phyloP scores from a whole-genome alignment of 2,888 invertebrate species.

The Amphipoea lucens region DNA sequence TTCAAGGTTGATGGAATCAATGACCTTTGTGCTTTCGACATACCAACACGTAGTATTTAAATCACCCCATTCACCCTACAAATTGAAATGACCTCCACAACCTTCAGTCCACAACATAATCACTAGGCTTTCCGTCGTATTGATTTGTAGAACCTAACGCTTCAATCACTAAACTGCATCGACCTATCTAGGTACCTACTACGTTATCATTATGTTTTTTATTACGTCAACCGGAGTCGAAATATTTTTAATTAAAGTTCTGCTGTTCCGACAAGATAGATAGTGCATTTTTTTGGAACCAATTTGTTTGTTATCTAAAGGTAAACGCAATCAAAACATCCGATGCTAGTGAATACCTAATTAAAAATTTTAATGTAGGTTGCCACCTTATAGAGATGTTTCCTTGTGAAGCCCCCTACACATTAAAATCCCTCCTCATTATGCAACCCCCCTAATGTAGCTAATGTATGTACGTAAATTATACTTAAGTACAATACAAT shows the following conservation, averaged over 20 bases:
- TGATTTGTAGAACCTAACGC: slow-evolving; percentile 25
- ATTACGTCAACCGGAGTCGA: slow-evolving; percentile 3
- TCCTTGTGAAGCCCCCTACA: neutral
- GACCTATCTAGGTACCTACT: neutral
- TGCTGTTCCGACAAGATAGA: slow-evolving; percentile 8
- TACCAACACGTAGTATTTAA: slow-evolving; percentile 15
- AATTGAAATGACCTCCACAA: slow-evolving; percentile 24
- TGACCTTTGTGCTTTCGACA: slow-evolving; percentile 69
- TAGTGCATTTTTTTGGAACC: slow-evolving; percentile 11
- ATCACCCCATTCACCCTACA: slow-evolving; percentile 27
- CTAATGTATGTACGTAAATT: neutral
- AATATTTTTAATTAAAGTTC: slow-evolving; percentile 11
- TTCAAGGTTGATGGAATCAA: slow-evolving; percentile 66
- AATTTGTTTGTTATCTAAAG: neutral
- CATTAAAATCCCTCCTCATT: neutral
- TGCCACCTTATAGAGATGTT: neutral
- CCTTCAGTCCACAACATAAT: neutral
- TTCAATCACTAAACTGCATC: slow-evolving; percentile 18
- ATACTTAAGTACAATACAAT: neutral
- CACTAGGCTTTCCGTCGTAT: slow-evolving; percentile 18
- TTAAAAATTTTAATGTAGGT: neutral
- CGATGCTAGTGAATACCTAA: neutral
- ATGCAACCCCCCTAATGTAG: neutral
- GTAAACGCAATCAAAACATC: slow-evolving; percentile 8
- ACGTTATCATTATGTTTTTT: neutral